Evolutionary conservation across 2,888 invertebrate genomes (phyloP).

Genomic region (Eupithecia centaureata): DNA sequence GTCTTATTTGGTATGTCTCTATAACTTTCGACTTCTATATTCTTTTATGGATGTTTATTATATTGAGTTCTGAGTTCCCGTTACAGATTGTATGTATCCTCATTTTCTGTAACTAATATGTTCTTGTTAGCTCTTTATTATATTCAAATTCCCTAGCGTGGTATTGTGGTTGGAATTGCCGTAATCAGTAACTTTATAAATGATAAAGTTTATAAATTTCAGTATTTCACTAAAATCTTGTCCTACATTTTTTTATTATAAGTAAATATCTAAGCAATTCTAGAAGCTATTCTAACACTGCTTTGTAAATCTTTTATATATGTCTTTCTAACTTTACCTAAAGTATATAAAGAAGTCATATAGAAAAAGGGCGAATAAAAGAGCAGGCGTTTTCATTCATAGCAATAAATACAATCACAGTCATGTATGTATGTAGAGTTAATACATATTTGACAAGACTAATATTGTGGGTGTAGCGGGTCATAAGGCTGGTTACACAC

Average conservation of each 20-base stretch:
- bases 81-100: too few species aligned
- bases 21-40: background rate
- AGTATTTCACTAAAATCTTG: too few species aligned
- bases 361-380: background rate
- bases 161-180: background rate
- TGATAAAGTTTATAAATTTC: too few species aligned
- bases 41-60: background rate
- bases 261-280: too few species aligned
- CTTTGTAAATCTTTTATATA: background rate
- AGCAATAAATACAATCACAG: slow-evolving; percentile 35
- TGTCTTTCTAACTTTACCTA: too few species aligned
- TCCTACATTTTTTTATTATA: too few species aligned
- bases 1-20: background rate
- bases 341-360: background rate
- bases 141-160: background rate
- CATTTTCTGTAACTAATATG: too few species aligned
- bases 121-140: background rate
- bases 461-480: slow-evolving; percentile 38
- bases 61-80: background rate
- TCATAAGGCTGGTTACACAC: slow-evolving; percentile 25
- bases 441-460: slow-evolving; percentile 43
- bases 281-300: too few species aligned
- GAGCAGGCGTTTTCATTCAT: background rate
- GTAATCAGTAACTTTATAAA: background rate
- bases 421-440: slow-evolving; percentile 36